Percentiles rank a stretch among this genome's conserved stretches.
Evolutionary conservation across 2,797 vertebrate genomes (phyloP).

Genomic region (Enteromius trimaculatus): DNA sequence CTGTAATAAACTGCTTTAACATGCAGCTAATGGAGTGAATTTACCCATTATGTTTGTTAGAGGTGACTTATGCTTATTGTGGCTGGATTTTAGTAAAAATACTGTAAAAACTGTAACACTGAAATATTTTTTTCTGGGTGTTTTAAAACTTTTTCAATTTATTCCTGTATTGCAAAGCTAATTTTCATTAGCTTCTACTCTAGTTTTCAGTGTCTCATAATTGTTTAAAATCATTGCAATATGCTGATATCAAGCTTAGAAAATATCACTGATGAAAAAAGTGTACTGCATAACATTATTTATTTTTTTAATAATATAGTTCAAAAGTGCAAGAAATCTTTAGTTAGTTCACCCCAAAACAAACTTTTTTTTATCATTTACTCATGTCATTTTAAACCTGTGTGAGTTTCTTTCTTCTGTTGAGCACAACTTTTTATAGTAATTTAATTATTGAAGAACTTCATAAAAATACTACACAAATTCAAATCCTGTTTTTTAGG

Average conservation of each 20-base stretch:
- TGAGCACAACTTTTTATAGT: background rate
- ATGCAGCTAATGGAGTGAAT: background rate
- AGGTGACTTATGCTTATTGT: background rate
- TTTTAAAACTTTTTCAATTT: too few relatives aligned
- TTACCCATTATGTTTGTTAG: background rate
- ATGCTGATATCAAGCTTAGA: background rate
- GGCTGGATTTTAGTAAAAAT: background rate
- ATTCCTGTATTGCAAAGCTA: background rate
- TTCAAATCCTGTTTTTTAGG: conserved; percentile 71
- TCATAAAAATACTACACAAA: background rate
- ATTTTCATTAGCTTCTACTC: background rate
- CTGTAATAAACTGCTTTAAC: background rate
- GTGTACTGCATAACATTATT: too few relatives aligned
- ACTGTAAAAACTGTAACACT: background rate
- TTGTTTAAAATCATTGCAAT: background rate
- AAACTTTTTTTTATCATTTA: background rate
- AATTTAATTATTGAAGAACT: background rate
- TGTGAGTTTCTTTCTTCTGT: background rate
- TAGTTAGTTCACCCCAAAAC: background rate
- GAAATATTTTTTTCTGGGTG: background rate
- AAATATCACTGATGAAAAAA: background rate
- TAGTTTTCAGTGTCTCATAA: background rate
- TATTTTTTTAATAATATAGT: too few relatives aligned
- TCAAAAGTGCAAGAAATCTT: background rate
- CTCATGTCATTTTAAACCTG: background rate